Evolutionary conservation across 2,888 invertebrate species (phyloP).

Genomic region (Cephus rjabovi): DNA sequence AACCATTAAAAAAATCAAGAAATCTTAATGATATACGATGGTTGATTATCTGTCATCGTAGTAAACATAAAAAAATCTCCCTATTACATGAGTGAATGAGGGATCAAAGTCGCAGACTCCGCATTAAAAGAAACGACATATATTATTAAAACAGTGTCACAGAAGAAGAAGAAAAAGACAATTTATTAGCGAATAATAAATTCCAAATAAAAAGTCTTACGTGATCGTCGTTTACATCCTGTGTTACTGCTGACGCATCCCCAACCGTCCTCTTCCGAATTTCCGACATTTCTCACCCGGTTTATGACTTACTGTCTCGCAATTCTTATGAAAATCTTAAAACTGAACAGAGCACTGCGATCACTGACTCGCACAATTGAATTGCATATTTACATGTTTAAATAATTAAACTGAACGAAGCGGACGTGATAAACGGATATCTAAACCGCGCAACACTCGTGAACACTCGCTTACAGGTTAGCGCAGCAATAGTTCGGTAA

Average conservation of each 20-base stretch:
- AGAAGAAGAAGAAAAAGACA: not conserved
- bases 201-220: conserved; percentile 36
- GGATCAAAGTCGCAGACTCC: not conserved
- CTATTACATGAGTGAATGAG: not conserved
- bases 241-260: conserved; percentile 48
- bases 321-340: conserved; percentile 22
- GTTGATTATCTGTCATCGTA: not conserved
- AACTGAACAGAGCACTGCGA: conserved; percentile 36
- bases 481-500: conserved; percentile 35
- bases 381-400: conserved; percentile 57
- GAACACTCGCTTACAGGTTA: conserved; percentile 31
- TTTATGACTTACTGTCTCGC: conserved; percentile 19
- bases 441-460: conserved; percentile 18
- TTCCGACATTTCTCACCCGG: conserved; percentile 53
- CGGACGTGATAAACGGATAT: conserved; percentile 51
- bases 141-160: not conserved
- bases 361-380: conserved; percentile 36
- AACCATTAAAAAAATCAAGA: not conserved
- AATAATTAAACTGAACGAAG: conserved; percentile 43
- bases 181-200: not conserved
- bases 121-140: not conserved
- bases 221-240: conserved; percentile 59
- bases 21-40: conserved; percentile 4
- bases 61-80: conserved; percentile 15
- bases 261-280: conserved; percentile 56